Percentiles rank a stretch among this genome's conserved stretches.
These are phyloP conservation scores for Neodiprion lecontei DNA, from an alignment of 1,140 invertebrate genomes.

Conservation along the genomic window DNA sequence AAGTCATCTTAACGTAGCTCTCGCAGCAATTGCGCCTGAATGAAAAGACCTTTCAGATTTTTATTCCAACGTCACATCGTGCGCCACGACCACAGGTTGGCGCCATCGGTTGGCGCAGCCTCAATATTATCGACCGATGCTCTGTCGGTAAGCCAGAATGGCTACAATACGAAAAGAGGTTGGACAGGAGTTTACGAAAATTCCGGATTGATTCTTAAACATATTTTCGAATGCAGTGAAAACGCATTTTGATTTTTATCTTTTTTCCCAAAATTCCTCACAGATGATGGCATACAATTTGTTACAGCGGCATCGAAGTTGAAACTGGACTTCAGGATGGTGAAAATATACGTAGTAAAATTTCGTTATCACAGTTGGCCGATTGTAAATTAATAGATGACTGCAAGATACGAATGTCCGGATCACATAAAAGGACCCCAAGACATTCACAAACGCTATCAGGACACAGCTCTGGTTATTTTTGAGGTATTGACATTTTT, in stretches of 20 bases:
- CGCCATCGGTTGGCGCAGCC: neutral
- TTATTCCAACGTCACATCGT: neutral
- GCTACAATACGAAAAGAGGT: neutral
- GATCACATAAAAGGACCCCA: conserved; percentile 41
- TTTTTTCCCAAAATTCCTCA: neutral
- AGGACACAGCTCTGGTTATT: conserved; percentile 52
- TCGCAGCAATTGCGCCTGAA: neutral
- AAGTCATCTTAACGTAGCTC: neutral
- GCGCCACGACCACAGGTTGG: neutral
- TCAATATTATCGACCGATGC: neutral
- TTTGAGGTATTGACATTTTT: conserved; percentile 25
- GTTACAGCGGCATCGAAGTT: neutral
- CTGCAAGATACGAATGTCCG: conserved; percentile 44
- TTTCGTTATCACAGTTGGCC: neutral
- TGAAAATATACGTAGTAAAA: neutral
- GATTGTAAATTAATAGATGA: conserved; percentile 42
- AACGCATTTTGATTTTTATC: neutral
- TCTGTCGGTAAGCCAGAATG: neutral
- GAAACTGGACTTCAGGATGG: neutral
- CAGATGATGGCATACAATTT: neutral
- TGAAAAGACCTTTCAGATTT: conserved; percentile 1
- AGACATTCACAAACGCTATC: conserved; percentile 50
- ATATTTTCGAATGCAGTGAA: neutral
- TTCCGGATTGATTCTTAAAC: neutral
- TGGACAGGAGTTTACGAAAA: neutral